phyloP scores from a whole-genome alignment of 2,797 vertebrate genomes.

The Manis javanica region DNA sequence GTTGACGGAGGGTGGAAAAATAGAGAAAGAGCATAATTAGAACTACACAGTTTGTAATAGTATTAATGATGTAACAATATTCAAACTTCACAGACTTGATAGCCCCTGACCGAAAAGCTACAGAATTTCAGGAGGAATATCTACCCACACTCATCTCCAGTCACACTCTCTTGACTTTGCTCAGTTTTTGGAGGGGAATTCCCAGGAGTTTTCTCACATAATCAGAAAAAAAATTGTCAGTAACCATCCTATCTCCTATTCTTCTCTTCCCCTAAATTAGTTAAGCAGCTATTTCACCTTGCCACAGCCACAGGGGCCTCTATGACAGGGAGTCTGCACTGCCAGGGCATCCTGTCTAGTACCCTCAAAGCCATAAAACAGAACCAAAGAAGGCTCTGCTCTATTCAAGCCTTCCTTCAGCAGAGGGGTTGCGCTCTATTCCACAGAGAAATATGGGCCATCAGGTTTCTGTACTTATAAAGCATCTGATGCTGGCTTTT shows the following conservation, averaged over 20 bases:
- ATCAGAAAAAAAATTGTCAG: background rate
- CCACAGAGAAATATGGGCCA: background rate
- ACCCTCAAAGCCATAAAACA: background rate
- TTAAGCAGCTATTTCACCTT: background rate
- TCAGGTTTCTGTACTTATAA: background rate
- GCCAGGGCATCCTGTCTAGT: background rate
- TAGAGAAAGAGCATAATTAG: background rate
- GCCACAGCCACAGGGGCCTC: too few species aligned
- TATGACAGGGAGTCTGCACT: background rate
- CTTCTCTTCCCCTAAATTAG: background rate
- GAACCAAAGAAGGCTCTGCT: background rate
- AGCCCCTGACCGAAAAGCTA: accelerated
- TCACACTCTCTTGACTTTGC: background rate
- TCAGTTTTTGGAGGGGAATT: background rate
- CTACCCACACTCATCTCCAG: accelerated
- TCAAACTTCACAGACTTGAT: background rate
- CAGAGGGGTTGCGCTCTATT: background rate
- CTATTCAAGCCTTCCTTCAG: background rate
- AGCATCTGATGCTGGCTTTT: background rate
- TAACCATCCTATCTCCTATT: background rate
- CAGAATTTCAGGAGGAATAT: background rate
- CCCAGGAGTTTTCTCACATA: background rate
- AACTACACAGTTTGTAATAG: background rate
- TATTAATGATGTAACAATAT: background rate
- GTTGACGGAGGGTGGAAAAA: background rate